Base-by-base conservation (phyloP, 2,113 vertebrate species). In the Oreochromis niloticus region DNA sequence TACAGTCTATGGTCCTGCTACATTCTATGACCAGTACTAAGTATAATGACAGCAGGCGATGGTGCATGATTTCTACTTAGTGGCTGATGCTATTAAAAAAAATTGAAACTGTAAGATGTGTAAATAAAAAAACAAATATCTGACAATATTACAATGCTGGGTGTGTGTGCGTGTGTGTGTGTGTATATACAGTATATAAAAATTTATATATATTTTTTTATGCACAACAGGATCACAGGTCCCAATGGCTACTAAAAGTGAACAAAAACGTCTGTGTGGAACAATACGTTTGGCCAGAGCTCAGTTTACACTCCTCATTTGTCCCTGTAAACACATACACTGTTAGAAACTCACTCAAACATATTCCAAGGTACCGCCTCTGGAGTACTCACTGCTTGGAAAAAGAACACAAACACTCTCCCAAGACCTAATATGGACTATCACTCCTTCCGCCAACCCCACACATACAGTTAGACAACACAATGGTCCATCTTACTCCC, bases 401-500 rank as follows among this genome's bases (percentile, higher is more conserved):
- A 78, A 50, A 48, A 50, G 16, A 32, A 75, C 24, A 32, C 16
- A 75, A 3, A 50, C 43, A 50, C 27, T 78, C 4, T 78, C 24
- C 43, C 9, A 78, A 78, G 71, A 24, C 43, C 71, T 50, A 32
- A 12, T 78, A 78, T 19, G 27, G 43, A 50, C 43, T 78, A 8
- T 78, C 16, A 50, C 9, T 78, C 43, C 71, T 78, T 78, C 43
- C 4, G 27, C 27, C 16, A 78, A 50, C 71, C 43, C 71, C 43
- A 78, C 71, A 50, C 43, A 78, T 78, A 50, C 43, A 78, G 71
- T 13, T 50, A 78, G 24, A 50, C 71, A 78, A 12, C 43, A 78
- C 71, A 50, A 78, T n/a, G 24, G 43, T 32, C 71, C 71, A 78
- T 78, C 17, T 78, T 78, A 50, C 71, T 78, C 71, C 43, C 43